Conservation (phyloP, 2,888 invertebrate genomes). For the Nephrocerus scutellatus region DNA sequence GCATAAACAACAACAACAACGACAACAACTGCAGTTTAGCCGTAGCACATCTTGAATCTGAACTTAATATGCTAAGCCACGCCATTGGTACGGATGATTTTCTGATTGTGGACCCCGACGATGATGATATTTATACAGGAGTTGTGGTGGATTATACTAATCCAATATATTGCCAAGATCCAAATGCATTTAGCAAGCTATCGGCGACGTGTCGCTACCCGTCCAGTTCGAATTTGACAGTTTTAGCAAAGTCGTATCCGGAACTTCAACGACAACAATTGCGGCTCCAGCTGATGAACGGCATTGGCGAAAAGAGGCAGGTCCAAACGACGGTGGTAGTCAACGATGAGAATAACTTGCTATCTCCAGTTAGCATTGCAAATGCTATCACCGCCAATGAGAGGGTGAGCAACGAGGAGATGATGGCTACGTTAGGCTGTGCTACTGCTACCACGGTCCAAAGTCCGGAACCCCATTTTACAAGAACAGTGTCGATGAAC, state of each 20-base stretch:
- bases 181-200: constrained; percentile 16
- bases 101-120: constrained; percentile 10
- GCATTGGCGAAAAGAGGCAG: too few species aligned
- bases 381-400: constrained; percentile 10
- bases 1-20: too few species aligned
- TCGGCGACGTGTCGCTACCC: constrained; percentile 19
- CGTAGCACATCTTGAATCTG: constrained; percentile 6
- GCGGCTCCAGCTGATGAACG: too few species aligned
- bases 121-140: too few species aligned
- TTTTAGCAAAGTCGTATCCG: constrained; percentile 17
- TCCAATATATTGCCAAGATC: constrained; percentile 12
- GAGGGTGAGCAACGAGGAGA: too few species aligned
- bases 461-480: constrained; percentile 22
- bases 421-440: constrained; percentile 7
- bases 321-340: too few species aligned
- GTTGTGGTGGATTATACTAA: too few species aligned
- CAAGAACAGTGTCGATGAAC: too few species aligned
- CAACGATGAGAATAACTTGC: constrained; percentile 8
- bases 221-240: constrained; percentile 21
- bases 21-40: constrained; percentile 11
- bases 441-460: constrained; percentile 17
- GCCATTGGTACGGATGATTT: constrained; percentile 4
- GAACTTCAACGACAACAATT: constrained; percentile 14
- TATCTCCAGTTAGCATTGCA: constrained; percentile 11
- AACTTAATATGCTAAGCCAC: too few species aligned